Evolutionary conservation across 2,113 vertebrate genomes (phyloP), one percentile per base, ranked within the genome.

Genomic region (Emydocephalus ijimae): DNA sequence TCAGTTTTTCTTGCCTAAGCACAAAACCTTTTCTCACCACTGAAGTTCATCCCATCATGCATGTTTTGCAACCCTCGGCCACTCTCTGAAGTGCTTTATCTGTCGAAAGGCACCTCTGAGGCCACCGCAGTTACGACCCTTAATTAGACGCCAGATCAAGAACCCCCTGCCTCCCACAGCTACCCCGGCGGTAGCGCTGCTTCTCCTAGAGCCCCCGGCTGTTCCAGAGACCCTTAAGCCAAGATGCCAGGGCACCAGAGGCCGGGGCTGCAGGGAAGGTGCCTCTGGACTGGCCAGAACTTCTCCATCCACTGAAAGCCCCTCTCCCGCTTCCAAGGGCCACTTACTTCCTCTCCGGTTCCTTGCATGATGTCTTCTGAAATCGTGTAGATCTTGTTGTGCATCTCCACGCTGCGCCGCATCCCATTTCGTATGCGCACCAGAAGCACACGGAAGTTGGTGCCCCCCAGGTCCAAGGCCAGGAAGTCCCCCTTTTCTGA

Each of bases 311-410:
- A 1, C 26, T 48, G 90, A 87, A 56, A 50, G 1, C 64, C 48
- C 0, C 0, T 1, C 55, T 0, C 11, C 0, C 50, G 20, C 7
- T 3, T 54, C 86, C 1, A 45, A 43, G 48, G 18, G 4, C 0
- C 23, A 3, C 97, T 96, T 94, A 99, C 99, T 98, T 99, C 98
- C 6, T 99, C 98, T 7, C 99, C 99, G 0, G 99, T 99, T 57
- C 99, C 99, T 11, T 99, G 98, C 98, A 99, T 99, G 93, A 97
- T 96, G n/a, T 99, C 99, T 95, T 98, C 97, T 0, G 99, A 98
- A 94, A 99, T 99, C 69, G 97, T 96, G 95, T 99, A 99, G 97
- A 99, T 99, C 97, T 99, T 99, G 93, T 99, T 99, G 96, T 99
- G 98, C 98, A 99, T 99, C 93, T 99, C 98, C 8, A 99, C 99